A percentile compares a stretch with the other conserved stretches of the same genome.
phyloP scores from a whole-genome alignment of 2,888 invertebrate genomes.

The Drosophila pseudotalamancana region DNA sequence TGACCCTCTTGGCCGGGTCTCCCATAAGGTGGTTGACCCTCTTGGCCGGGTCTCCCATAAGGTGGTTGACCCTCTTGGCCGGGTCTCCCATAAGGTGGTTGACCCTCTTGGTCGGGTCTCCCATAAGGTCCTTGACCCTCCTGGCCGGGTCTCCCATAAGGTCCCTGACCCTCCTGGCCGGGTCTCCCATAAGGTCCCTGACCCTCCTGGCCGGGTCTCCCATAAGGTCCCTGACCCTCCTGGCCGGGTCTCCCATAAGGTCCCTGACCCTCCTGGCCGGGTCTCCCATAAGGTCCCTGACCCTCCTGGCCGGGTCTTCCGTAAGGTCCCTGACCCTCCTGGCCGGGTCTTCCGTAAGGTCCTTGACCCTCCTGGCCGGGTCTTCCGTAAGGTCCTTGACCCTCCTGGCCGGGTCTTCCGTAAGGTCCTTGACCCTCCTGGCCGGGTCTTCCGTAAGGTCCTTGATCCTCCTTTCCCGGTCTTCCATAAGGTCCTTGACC shows the following conservation, averaged over 20 bases:
- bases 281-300: not conserved
- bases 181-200: too few relatives aligned
- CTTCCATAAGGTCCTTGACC: too few relatives aligned
- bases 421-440: not conserved
- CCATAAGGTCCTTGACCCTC: not conserved
- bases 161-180: not conserved
- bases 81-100: not conserved
- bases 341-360: not conserved
- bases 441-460: too few relatives aligned
- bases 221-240: not conserved
- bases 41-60: too few relatives aligned
- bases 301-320: too few relatives aligned
- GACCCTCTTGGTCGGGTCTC: not conserved
- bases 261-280: not conserved
- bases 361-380: not conserved
- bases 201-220: not conserved
- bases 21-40: too few relatives aligned
- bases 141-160: not conserved
- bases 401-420: not conserved
- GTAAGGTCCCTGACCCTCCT: not conserved
- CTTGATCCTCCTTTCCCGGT: too few relatives aligned
- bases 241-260: not conserved
- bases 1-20: not conserved
- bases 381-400: not conserved
- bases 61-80: not conserved